phyloP scores from a whole-genome alignment of 2,113 vertebrate genomes.

The Mugil cephalus region DNA sequence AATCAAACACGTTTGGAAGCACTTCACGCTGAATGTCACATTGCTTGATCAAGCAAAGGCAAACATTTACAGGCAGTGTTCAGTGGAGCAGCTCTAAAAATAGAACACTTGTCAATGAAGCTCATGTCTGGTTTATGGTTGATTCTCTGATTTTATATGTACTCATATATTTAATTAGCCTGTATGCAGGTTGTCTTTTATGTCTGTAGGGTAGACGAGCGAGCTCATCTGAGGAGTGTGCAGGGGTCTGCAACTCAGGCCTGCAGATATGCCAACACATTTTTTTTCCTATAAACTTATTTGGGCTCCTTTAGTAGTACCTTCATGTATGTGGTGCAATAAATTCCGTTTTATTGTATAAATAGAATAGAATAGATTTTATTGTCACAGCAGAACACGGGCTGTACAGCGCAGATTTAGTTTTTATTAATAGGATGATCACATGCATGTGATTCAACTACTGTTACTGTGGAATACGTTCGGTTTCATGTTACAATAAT shows the following conservation, averaged over 20 bases:
- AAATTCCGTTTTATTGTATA: constrained; percentile 5
- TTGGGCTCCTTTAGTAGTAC: background rate
- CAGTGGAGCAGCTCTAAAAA: constrained; percentile 23
- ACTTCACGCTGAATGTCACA: constrained; percentile 41
- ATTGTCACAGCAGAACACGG: background rate
- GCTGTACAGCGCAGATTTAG: too few relatives aligned
- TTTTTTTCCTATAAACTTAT: background rate
- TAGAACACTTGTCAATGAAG: constrained; percentile 34
- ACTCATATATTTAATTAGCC: constrained; percentile 8
- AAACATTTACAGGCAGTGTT: constrained; percentile 20
- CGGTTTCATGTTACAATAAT: constrained; percentile 39
- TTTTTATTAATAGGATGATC: background rate
- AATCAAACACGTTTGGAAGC: constrained; percentile 22
- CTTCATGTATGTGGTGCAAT: background rate
- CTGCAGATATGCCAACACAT: background rate
- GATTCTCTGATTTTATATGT: constrained; percentile 26
- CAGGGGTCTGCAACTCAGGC: background rate
- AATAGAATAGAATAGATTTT: too few relatives aligned
- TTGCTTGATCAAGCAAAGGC: constrained; percentile 39
- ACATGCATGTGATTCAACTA: constrained; percentile 12
- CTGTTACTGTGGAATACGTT: constrained; percentile 16
- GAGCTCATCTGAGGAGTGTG: constrained; percentile 2
- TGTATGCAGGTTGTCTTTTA: background rate
- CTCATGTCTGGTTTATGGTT: constrained; percentile 30
- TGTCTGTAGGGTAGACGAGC: constrained; percentile 4